phyloP scores from a whole-genome alignment of 2,888 invertebrate species.

The Phasia obesa region DNA sequence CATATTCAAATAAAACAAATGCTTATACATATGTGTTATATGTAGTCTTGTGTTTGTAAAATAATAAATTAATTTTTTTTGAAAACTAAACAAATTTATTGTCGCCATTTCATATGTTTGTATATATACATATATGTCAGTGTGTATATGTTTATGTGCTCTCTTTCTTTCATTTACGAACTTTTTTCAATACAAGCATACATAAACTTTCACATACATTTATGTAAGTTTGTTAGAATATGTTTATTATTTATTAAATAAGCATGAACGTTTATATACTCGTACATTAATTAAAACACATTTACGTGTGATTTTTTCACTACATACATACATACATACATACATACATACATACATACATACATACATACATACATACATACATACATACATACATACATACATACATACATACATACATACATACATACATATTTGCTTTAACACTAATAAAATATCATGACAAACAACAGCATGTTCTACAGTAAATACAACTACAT shows the following conservation, averaged over 20 bases:
- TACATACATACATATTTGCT: slow-evolving; percentile 41
- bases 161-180: background rate
- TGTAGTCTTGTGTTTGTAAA: too few species aligned
- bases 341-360: too few species aligned
- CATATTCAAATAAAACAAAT: too few species aligned
- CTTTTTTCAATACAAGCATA: background rate
- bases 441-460: slow-evolving; percentile 31
- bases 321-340: too few species aligned
- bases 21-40: too few species aligned
- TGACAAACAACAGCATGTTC: slow-evolving; percentile 30
- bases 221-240: background rate
- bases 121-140: background rate
- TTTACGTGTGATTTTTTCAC: slow-evolving; percentile 45
- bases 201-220: background rate
- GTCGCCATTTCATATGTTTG: too few species aligned
- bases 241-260: slow-evolving; percentile 28
- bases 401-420: too few species aligned
- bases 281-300: slow-evolving; percentile 64
- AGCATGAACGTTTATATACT: slow-evolving; percentile 5
- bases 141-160: too few species aligned
- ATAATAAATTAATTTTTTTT: too few species aligned
- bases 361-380: too few species aligned
- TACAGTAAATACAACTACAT: slow-evolving; percentile 33
- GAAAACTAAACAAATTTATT: too few species aligned
- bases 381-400: too few species aligned